Evolutionary conservation across 2,888 invertebrate genomes (phyloP).

Genomic region (Ptycholaimellus sp.): DNA sequence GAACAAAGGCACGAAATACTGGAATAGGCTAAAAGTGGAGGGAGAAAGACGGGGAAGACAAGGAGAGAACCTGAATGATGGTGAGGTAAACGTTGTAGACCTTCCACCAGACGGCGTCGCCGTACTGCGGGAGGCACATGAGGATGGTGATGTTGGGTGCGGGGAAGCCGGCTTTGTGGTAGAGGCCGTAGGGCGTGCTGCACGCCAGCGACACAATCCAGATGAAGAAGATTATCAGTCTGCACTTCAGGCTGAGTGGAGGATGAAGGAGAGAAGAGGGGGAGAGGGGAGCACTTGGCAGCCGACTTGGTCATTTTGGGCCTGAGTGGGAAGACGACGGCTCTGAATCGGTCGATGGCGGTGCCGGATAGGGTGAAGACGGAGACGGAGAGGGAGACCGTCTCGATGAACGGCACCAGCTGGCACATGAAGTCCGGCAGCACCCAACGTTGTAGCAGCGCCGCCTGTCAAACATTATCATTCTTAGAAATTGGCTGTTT

Average conservation of each 20-base stretch:
- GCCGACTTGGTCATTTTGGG: background rate
- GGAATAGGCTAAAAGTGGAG: constrained; percentile 15
- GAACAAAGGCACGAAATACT: constrained; percentile 51
- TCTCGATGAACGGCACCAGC: constrained; percentile 63
- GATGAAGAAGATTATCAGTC: constrained; percentile 10
- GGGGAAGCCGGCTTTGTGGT: constrained; percentile 7
- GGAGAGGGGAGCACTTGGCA: too few relatives aligned
- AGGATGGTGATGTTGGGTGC: background rate
- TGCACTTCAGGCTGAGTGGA: too few relatives aligned
- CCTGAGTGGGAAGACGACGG: background rate
- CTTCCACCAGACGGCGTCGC: constrained; percentile 16
- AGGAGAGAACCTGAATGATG: constrained; percentile 13
- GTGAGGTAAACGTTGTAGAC: constrained; percentile 26
- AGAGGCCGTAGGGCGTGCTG: constrained; percentile 15
- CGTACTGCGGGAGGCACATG: constrained; percentile 18
- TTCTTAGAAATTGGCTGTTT: background rate
- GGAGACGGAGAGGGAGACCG: constrained; percentile 61
- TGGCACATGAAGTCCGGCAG: constrained; percentile 62
- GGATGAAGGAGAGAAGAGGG: too few relatives aligned
- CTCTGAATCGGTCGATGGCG: constrained; percentile 50
- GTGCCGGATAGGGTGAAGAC: constrained; percentile 65
- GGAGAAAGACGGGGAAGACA: background rate
- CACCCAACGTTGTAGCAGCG: constrained; percentile 58
- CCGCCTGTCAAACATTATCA: constrained; percentile 42
- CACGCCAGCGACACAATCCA: constrained; percentile 14